phyloP scores from a whole-genome alignment of 2,797 vertebrate species.

The Rhinichthys osculus region DNA sequence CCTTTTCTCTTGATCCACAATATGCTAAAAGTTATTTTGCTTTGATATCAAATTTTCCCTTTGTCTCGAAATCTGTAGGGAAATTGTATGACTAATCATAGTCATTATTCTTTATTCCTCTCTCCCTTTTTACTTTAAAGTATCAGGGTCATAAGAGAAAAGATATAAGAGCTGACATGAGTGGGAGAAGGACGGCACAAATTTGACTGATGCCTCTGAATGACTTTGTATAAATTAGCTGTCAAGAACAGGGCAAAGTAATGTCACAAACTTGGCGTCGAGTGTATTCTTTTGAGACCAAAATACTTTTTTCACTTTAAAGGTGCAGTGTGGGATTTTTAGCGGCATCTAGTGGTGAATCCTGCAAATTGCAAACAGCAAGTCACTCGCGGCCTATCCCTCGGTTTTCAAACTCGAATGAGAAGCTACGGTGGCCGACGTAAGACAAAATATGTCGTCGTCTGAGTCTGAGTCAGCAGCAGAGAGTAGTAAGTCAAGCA shows the following conservation, averaged over 20 bases:
- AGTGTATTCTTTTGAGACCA: constrained; percentile 4
- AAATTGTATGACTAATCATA: constrained; percentile 39
- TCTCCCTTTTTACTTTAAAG: constrained; percentile 37
- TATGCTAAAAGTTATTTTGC: constrained; percentile 9
- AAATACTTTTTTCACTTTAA: background rate
- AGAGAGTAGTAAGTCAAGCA: too few relatives aligned
- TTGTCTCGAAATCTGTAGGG: constrained; percentile 28
- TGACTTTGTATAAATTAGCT: constrained; percentile 10
- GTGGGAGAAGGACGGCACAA: constrained; percentile 9
- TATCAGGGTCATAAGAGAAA: constrained; percentile 28
- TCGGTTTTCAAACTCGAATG: too few relatives aligned
- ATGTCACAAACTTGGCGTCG: constrained; percentile 4
- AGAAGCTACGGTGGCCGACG: too few relatives aligned
- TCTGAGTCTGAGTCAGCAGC: too few relatives aligned
- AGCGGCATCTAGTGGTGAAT: too few relatives aligned
- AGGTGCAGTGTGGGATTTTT: too few relatives aligned
- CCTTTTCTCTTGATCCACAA: constrained; percentile 19
- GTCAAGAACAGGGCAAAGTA: constrained; percentile 26
- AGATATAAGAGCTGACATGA: constrained; percentile 23
- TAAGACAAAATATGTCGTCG: too few relatives aligned
- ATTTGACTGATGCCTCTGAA: constrained; percentile 23
- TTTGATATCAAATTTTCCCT: constrained; percentile 33
- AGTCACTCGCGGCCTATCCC: too few relatives aligned
- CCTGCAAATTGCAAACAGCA: too few relatives aligned
- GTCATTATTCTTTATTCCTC: constrained; percentile 36